Conservation (phyloP, 2,113 vertebrate genomes). For the Myxocyprinus asiaticus region DNA sequence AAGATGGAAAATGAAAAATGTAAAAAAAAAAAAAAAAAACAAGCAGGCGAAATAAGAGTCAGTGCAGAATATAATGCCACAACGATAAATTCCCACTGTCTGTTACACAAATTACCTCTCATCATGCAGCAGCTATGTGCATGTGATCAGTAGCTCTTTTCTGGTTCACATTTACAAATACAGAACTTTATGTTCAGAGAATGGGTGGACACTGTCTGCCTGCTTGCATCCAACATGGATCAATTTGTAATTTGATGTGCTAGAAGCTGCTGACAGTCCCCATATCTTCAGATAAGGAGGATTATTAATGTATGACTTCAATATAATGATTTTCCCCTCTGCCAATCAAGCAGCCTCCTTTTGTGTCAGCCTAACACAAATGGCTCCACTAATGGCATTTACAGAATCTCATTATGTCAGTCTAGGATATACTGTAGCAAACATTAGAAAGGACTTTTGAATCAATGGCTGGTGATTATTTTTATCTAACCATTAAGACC, state of each 20-base stretch:
- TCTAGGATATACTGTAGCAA: conserved; percentile 3
- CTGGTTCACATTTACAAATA: conserved; percentile 9
- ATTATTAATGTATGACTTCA: conserved; percentile 49
- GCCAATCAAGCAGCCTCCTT: conserved; percentile 39
- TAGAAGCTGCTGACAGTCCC: conserved; percentile 39
- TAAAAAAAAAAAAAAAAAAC: not conserved
- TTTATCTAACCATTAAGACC: conserved; percentile 35
- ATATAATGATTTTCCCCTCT: conserved; percentile 47
- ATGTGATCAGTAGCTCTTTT: conserved; percentile 14
- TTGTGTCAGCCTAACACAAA: conserved; percentile 46
- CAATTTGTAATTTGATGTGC: conserved; percentile 49
- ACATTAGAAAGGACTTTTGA: conserved; percentile 31
- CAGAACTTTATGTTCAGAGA: not conserved
- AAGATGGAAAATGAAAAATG: not conserved
- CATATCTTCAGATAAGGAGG: conserved; percentile 43
- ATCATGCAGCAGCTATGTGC: not conserved
- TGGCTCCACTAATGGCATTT: conserved; percentile 46
- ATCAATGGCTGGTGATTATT: conserved; percentile 44
- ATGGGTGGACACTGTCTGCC: conserved; percentile 28
- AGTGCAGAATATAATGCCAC: not conserved
- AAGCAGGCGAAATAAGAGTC: not conserved
- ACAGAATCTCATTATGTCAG: conserved; percentile 47
- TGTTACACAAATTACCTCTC: too few relatives aligned
- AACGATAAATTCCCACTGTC: conserved; percentile 1
- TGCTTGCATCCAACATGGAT: conserved; percentile 35